Percentiles rank a stretch among this genome's conserved stretches.
phyloP scores from a whole-genome alignment of 2,797 vertebrate species.

The Spondyliosoma cantharus region DNA sequence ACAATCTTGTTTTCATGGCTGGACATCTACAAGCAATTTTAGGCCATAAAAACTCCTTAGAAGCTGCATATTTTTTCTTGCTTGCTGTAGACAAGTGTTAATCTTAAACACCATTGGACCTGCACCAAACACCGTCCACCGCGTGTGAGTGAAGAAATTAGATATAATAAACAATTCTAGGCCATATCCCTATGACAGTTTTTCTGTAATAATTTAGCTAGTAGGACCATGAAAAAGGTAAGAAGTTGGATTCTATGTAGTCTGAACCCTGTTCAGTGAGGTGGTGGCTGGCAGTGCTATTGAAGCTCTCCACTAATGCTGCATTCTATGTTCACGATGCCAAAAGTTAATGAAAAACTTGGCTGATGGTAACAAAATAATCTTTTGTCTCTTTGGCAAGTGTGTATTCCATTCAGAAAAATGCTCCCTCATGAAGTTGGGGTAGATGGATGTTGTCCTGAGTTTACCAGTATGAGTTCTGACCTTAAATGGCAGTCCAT shows the following conservation, averaged over 20 bases:
- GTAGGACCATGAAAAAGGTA: background rate
- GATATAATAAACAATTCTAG: background rate
- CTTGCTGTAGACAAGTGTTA: background rate
- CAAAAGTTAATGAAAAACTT: no score
- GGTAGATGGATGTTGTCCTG: no score
- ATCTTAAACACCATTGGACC: background rate
- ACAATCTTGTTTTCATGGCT: background rate
- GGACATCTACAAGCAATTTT: background rate
- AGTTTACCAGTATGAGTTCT: no score
- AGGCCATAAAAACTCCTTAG: no score
- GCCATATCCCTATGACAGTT: background rate
- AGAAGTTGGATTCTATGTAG: background rate
- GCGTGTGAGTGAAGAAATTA: background rate
- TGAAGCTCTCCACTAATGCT: background rate
- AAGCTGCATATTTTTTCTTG: background rate
- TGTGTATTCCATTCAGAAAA: no score
- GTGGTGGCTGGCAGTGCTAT: slow-evolving; percentile 16
- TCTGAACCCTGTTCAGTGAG: slow-evolving; percentile 17
- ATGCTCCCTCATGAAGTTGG: no score
- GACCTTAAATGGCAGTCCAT: no score
- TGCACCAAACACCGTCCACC: background rate
- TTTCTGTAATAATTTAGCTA: background rate
- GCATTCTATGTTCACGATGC: no score
- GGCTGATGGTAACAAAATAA: no score
- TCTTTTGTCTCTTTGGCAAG: no score